These are phyloP conservation scores for Euplexia lucipara DNA, from an alignment of 2,888 invertebrate genomes.

Conservation along the genomic window DNA sequence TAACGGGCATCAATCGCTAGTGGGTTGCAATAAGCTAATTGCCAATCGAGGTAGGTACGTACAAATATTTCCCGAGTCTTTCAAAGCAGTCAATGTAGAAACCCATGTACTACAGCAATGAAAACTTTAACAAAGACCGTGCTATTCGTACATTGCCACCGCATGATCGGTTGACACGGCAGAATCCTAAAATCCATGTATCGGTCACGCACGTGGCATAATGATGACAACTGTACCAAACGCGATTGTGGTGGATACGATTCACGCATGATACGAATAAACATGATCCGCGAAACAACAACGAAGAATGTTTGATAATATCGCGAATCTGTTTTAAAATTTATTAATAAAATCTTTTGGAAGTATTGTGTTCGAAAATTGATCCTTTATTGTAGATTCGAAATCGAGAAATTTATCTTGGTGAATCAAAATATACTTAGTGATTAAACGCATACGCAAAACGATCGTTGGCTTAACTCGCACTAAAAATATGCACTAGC, in stretches of 20 bases:
- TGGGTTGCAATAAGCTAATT: no score
- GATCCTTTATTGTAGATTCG: background rate
- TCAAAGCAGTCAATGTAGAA: background rate
- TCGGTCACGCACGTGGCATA: conserved; percentile 50
- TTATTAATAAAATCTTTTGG: conserved; percentile 2
- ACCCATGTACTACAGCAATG: background rate
- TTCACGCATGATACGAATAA: conserved; percentile 40
- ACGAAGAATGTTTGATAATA: conserved; percentile 17
- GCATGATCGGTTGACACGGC: conserved; percentile 7
- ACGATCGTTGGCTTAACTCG: no score
- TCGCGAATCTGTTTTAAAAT: conserved; percentile 6
- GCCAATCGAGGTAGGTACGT: no score
- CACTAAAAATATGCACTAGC: no score
- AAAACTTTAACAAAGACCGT: conserved; percentile 21
- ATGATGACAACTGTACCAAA: conserved; percentile 38
- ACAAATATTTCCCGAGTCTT: no score
- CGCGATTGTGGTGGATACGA: conserved; percentile 22
- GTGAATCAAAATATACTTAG: background rate
- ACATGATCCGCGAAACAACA: background rate
- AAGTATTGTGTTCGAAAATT: conserved; percentile 12
- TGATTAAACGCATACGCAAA: no score
- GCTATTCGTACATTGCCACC: background rate
- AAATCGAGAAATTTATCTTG: background rate
- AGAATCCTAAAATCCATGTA: conserved; percentile 16
- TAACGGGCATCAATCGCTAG: no score